phyloP scores from a whole-genome alignment of 2,113 vertebrate genomes.

The Proteles cristata region DNA sequence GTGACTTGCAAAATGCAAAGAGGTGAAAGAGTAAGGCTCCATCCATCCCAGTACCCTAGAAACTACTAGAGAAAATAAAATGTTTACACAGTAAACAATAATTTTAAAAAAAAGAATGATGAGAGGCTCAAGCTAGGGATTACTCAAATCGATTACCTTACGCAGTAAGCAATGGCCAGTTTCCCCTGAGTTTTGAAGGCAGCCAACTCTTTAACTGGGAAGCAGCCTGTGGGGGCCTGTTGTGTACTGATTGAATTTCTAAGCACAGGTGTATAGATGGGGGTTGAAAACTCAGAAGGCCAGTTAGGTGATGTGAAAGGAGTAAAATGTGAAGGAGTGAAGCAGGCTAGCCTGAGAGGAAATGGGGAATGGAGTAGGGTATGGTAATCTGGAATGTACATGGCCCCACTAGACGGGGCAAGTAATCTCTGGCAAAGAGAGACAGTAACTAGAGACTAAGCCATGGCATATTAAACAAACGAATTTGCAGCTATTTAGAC shows the following conservation, averaged over 20 bases:
- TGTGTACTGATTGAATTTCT: neutral
- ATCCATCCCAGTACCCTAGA: neutral
- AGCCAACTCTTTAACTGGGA: neutral
- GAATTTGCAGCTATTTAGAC: neutral
- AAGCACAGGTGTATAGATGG: neutral
- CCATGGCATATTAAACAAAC: neutral
- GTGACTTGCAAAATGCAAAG: neutral
- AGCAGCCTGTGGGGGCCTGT: neutral
- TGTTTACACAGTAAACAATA: neutral
- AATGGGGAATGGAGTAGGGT: neutral
- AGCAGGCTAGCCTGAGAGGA: neutral
- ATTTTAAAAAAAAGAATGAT: neutral
- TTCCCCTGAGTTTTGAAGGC: neutral
- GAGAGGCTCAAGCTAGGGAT: neutral
- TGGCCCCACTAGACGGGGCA: neutral
- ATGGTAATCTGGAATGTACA: neutral
- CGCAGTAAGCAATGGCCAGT: neutral
- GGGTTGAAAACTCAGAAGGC: neutral
- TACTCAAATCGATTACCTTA: neutral
- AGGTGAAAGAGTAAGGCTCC: neutral
- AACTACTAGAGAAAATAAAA: constrained; percentile 13
- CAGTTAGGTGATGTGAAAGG: no score
- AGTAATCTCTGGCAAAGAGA: neutral
- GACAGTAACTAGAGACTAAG: neutral
- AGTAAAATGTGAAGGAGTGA: neutral